Evolutionary conservation across 2,888 invertebrate genomes (phyloP).

Genomic region (Rosalia funebris): DNA sequence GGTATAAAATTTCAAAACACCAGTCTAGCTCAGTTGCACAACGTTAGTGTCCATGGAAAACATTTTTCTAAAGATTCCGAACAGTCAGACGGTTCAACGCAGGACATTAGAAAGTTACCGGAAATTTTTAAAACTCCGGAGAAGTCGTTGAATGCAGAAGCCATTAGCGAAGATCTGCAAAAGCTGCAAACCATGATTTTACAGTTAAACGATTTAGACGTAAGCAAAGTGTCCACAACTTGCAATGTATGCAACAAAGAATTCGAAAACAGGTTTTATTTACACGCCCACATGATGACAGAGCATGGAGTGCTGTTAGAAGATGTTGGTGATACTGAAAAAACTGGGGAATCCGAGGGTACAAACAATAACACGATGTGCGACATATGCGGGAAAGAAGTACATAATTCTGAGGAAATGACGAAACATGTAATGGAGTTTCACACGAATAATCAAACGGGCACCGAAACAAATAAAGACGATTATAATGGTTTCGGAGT

Average conservation of each 20-base stretch:
- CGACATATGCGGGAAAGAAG: slow-evolving; percentile 63
- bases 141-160: slow-evolving; percentile 65
- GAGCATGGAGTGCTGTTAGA: slow-evolving; percentile 71
- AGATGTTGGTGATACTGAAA: slow-evolving; percentile 59
- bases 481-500: slow-evolving; percentile 63
- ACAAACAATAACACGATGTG: slow-evolving; percentile 61
- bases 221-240: slow-evolving; percentile 64
- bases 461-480: slow-evolving; percentile 54
- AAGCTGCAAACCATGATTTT: slow-evolving; percentile 91
- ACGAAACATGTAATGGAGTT: slow-evolving; percentile 76
- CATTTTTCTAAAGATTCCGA: slow-evolving; percentile 48
- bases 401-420: slow-evolving; percentile 71
- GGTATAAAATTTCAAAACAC: slow-evolving; percentile 67
- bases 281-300: slow-evolving; percentile 75
- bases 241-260: slow-evolving; percentile 80
- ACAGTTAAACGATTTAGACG: slow-evolving; percentile 84
- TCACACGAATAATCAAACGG: slow-evolving; percentile 65
- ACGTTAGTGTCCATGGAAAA: slow-evolving; percentile 60
- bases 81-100: slow-evolving; percentile 51
- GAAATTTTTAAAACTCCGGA: slow-evolving; percentile 40
- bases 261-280: slow-evolving; percentile 76
- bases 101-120: slow-evolving; percentile 33
- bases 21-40: slow-evolving; percentile 62
- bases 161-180: slow-evolving; percentile 85
- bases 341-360: slow-evolving; percentile 55